Percentiles rank a stretch among this genome's conserved stretches.
phyloP scores from a whole-genome alignment of 37 sponge, comb jelly and placozoan species.

The Ianthella basta region DNA sequence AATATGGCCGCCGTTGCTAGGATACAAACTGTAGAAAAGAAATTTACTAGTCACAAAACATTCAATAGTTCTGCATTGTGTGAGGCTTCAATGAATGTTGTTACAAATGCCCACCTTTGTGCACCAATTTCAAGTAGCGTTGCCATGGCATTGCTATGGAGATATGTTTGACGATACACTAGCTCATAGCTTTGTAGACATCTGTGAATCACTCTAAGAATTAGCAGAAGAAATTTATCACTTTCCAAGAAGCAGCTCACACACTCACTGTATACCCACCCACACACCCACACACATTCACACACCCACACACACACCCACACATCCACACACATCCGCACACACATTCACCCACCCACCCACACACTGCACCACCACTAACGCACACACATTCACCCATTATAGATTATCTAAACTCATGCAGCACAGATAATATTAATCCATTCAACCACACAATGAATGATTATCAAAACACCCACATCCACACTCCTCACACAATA shows the following conservation, averaged over 20 bases:
- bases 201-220: not conserved
- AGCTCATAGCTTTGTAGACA: conserved; percentile 47
- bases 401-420: too few species aligned
- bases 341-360: not conserved
- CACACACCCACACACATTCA: conserved; percentile 13
- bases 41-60: not conserved
- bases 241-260: not conserved
- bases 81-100: not conserved
- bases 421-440: too few species aligned
- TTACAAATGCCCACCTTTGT: conserved; percentile 1
- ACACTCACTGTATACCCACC: not conserved
- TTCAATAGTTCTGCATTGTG: not conserved
- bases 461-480: too few species aligned
- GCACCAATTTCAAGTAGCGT: conserved; percentile 35
- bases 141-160: conserved; percentile 22
- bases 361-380: not conserved
- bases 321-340: not conserved
- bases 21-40: not conserved
- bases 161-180: conserved; percentile 34
- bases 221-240: not conserved
- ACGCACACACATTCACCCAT: not conserved
- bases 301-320: conserved; percentile 23
- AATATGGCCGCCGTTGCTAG: conserved; percentile 47
- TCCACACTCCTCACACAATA: not conserved
- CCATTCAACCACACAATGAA: too few species aligned